Percentiles rank a stretch among this genome's conserved stretches.
Evolutionary conservation across 2,797 vertebrate genomes (phyloP).

Genomic region (Clamator glandarius): DNA sequence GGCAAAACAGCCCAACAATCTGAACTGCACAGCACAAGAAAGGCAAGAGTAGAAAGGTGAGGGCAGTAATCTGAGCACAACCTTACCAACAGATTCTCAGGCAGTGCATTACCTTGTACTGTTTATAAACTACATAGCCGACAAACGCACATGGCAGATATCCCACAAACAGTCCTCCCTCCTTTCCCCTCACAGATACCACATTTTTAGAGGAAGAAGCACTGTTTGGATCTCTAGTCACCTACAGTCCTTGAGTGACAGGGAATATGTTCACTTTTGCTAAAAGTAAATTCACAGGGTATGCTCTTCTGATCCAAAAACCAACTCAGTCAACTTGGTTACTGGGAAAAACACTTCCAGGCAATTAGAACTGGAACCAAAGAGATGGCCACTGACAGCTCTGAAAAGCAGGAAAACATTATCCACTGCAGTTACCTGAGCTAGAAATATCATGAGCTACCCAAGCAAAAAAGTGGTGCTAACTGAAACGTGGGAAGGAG

Average conservation of each 20-base stretch:
- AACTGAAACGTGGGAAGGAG: neutral
- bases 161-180: neutral
- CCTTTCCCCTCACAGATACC: neutral
- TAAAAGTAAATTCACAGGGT: neutral
- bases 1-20: neutral
- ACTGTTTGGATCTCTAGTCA: neutral
- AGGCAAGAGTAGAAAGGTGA: too few relatives aligned
- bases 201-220: fast-evolving
- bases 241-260: neutral
- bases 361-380: neutral
- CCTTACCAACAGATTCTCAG: fast-evolving
- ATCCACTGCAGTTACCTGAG: neutral
- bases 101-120: neutral
- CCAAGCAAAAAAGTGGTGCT: neutral
- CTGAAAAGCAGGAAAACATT: neutral
- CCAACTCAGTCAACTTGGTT: neutral
- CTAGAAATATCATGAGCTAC: neutral
- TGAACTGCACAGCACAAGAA: fast-evolving
- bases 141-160: fast-evolving
- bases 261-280: neutral
- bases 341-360: neutral
- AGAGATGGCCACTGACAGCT: neutral
- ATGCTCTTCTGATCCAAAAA: neutral
- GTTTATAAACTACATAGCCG: fast-evolving
- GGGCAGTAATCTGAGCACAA: neutral